Evolutionary conservation across 2,113 vertebrate species (phyloP).

Genomic region (Cyanocitta stelleri): DNA sequence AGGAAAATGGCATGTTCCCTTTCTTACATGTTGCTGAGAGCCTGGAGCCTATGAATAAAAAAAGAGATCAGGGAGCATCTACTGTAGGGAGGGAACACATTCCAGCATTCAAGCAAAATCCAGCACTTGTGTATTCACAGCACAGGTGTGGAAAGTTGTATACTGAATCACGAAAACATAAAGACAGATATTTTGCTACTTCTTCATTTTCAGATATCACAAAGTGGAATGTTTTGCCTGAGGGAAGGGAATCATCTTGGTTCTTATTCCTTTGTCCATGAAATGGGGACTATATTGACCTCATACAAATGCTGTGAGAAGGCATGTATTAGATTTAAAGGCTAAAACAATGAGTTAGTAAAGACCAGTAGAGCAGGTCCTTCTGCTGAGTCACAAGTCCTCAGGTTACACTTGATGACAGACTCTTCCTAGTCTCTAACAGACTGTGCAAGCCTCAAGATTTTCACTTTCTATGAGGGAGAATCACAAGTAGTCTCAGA

Average conservation of each 20-base stretch:
- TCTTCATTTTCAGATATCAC: neutral
- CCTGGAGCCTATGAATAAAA: rapidly evolving
- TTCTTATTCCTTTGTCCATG: neutral
- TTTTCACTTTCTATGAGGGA: neutral
- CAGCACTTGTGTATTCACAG: rapidly evolving
- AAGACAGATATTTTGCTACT: neutral
- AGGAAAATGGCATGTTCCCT: neutral
- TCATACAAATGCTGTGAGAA: neutral
- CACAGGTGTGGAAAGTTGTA: neutral
- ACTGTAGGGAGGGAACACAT: rapidly evolving
- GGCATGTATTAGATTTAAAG: neutral
- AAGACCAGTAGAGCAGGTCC: neutral
- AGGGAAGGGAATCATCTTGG: neutral
- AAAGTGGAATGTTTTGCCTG: neutral
- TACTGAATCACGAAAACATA: neutral
- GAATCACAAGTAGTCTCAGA: neutral
- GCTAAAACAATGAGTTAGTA: neutral
- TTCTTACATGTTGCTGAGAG: neutral
- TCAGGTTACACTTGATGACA: neutral
- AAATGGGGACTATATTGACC: neutral
- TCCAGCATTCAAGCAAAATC: neutral
- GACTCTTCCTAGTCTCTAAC: neutral
- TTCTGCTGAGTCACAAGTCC: neutral
- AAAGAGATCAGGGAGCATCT: neutral
- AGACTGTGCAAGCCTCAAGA: neutral